These are phyloP conservation scores for Globia sparganii DNA, from an alignment of 2,888 invertebrate species.

Conservation along the genomic window DNA sequence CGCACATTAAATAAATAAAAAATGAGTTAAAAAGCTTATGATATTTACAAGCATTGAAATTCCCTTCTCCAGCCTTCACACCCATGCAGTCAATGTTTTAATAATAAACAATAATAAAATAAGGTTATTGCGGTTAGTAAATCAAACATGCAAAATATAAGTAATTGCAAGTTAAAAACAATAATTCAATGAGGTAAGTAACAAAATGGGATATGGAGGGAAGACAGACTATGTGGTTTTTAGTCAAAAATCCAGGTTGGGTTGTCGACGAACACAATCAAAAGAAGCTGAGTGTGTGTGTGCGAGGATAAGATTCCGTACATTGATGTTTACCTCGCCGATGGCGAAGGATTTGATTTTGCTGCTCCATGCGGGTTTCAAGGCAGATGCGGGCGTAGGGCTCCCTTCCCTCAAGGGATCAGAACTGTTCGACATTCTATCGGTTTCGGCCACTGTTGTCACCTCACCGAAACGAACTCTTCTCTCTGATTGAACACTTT, in stretches of 20 bases:
- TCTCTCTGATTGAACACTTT: slow-evolving; percentile 87
- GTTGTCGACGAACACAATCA: slow-evolving; percentile 90
- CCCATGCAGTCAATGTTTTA: slow-evolving; percentile 87
- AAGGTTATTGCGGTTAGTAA: slow-evolving; percentile 79
- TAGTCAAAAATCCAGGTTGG: slow-evolving; percentile 80
- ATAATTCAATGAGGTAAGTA: slow-evolving; percentile 78
- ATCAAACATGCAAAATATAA: slow-evolving; percentile 88
- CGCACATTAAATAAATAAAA: slow-evolving; percentile 56
- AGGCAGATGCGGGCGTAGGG: slow-evolving; percentile 80
- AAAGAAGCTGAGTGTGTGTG: slow-evolving; percentile 85
- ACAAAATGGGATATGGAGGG: slow-evolving; percentile 81
- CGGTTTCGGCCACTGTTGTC: slow-evolving; percentile 83
- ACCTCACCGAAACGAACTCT: slow-evolving; percentile 88
- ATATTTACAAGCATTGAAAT: slow-evolving; percentile 86
- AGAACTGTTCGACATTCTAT: slow-evolving; percentile 82
- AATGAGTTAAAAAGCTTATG: slow-evolving; percentile 86
- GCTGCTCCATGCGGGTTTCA: slow-evolving; percentile 89
- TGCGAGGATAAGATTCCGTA: slow-evolving; percentile 86
- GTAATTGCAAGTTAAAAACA: slow-evolving; percentile 85
- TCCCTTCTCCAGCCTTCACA: slow-evolving; percentile 86
- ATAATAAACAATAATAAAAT: slow-evolving; percentile 75
- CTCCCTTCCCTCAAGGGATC: slow-evolving; percentile 82
- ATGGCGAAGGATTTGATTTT: slow-evolving; percentile 89
- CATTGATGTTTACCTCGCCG: slow-evolving; percentile 90
- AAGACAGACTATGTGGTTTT: slow-evolving; percentile 79